Evolutionary conservation across 2,888 invertebrate genomes (phyloP).

Genomic region (Anthophora plumipes): DNA sequence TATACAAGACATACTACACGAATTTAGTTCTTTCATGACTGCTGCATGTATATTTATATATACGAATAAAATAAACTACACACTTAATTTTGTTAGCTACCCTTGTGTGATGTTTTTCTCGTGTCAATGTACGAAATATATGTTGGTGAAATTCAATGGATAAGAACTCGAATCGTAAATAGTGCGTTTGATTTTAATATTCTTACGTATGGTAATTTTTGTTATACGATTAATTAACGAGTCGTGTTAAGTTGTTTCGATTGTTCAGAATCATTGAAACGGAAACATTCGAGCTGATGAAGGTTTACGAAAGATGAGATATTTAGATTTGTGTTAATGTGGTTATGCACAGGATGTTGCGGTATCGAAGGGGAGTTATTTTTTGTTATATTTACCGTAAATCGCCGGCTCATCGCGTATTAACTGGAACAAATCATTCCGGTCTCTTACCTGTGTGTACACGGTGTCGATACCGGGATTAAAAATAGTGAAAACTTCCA

Average conservation of each 20-base stretch:
- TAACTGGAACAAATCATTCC: slow-evolving; percentile 61
- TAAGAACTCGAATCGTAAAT: background rate
- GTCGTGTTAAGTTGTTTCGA: background rate
- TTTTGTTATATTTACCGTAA: slow-evolving; percentile 58
- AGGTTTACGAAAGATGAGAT: slow-evolving; percentile 6
- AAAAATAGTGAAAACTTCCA: slow-evolving; percentile 54
- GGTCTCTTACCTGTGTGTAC: slow-evolving; percentile 58
- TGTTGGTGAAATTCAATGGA: background rate
- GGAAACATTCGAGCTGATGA: background rate
- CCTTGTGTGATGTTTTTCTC: background rate
- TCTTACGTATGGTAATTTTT: background rate
- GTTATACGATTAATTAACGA: background rate
- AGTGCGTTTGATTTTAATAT: too few species aligned
- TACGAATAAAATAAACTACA: slow-evolving; percentile 74
- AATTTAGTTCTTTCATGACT: slow-evolving; percentile 67
- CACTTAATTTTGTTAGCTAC: slow-evolving; percentile 53
- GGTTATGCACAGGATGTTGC: slow-evolving; percentile 20
- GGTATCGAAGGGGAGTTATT: slow-evolving; percentile 59
- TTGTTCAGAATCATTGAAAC: background rate
- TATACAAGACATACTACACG: slow-evolving; percentile 45
- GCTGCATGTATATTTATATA: slow-evolving; percentile 80
- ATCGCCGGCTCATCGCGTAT: slow-evolving; percentile 50
- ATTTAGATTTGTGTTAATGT: slow-evolving; percentile 28
- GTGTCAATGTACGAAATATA: background rate
- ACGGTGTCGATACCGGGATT: slow-evolving; percentile 28